Percentiles rank a stretch among this genome's conserved stretches.
Evolutionary conservation across 1,140 invertebrate species (phyloP).

Genomic region (Lasioglossum albipes): DNA sequence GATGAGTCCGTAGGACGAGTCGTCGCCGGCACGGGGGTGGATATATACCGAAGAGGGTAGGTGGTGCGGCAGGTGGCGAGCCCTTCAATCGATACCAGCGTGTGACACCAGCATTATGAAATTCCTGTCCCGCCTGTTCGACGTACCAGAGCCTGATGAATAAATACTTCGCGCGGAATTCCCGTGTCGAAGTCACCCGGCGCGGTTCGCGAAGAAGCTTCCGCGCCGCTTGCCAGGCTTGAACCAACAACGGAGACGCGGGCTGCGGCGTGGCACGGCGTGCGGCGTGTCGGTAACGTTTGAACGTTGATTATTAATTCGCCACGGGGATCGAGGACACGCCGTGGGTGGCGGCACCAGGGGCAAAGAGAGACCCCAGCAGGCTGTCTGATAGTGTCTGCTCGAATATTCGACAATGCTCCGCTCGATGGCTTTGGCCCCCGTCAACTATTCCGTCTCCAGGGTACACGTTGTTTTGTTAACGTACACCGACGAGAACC

Average conservation of each 20-base stretch:
- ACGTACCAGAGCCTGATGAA: constrained; percentile 59
- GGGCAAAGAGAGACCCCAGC: neutral
- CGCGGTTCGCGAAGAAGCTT: constrained; percentile 38
- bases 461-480: constrained; percentile 5
- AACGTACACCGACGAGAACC: neutral
- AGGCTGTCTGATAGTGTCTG: neutral
- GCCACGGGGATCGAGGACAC: constrained; percentile 10
- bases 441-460: constrained; percentile 3
- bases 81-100: constrained; percentile 52
- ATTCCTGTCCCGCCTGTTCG: constrained; percentile 56
- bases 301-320: constrained; percentile 63
- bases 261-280: no score
- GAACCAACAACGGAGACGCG: constrained; percentile 7
- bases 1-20: neutral
- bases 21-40: neutral
- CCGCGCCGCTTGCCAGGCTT: constrained; percentile 1
- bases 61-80: neutral
- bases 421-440: neutral
- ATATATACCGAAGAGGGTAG: neutral
- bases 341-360: no score
- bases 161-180: constrained; percentile 63
- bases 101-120: constrained; percentile 64
- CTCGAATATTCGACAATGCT: constrained; percentile 25
- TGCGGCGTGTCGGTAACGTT: constrained; percentile 27
- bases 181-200: constrained; percentile 48